Evolutionary conservation across 2,113 vertebrate genomes (phyloP).

Genomic region (Hoplias malabaricus): DNA sequence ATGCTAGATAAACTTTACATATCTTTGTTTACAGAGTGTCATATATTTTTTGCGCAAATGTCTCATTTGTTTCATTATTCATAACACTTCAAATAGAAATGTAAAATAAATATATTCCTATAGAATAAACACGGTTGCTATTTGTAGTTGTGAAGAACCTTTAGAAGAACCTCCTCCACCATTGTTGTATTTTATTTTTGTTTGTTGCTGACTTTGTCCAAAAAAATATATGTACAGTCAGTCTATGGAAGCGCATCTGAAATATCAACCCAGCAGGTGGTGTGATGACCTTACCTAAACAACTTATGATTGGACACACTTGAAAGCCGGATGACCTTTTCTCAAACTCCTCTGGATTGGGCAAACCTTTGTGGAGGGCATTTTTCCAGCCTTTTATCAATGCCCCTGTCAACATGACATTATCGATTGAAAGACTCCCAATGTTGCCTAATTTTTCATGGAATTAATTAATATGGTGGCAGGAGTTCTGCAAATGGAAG

Average conservation of each 20-base stretch:
- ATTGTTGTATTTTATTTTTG: too few species aligned
- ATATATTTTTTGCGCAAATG: too few species aligned
- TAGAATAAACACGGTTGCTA: too few species aligned
- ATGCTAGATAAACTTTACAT: too few species aligned
- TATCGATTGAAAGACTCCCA: not conserved
- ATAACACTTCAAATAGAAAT: too few species aligned
- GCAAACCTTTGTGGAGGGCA: conserved; percentile 5
- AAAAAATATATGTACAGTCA: not conserved
- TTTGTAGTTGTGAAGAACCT: too few species aligned
- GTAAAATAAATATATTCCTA: too few species aligned
- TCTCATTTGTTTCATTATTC: too few species aligned
- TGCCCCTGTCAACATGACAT: not conserved
- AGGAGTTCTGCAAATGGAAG: not conserved
- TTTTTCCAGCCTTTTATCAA: not conserved
- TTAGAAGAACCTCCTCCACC: too few species aligned
- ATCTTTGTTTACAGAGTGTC: too few species aligned
- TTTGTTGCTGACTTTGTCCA: too few species aligned
- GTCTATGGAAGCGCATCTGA: not conserved
- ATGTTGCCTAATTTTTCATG: not conserved
- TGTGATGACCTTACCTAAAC: not conserved
- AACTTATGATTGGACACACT: not conserved
- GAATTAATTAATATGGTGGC: not conserved
- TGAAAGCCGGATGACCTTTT: not conserved
- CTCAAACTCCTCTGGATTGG: not conserved
- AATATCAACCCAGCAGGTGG: not conserved